Conservation (phyloP, 2,888 invertebrate species). For the Drosophila affinis region DNA sequence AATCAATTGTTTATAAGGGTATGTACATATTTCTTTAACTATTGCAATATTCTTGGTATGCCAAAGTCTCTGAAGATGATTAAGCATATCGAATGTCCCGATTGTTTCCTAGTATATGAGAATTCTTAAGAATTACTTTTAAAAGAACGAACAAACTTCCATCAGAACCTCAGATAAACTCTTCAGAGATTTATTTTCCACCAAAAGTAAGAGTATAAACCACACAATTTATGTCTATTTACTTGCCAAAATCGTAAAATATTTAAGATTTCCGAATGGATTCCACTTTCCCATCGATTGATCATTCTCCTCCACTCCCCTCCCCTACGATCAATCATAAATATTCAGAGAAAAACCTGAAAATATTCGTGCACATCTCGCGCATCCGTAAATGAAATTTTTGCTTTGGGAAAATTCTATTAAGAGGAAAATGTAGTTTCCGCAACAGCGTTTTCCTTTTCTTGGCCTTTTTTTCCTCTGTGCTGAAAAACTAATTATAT, state of each 20-base stretch:
- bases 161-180: no score
- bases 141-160: no score
- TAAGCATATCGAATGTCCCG: no score
- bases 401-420: background rate
- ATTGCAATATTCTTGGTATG: no score
- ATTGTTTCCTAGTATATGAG: no score
- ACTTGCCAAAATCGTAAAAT: no score
- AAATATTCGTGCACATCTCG: background rate
- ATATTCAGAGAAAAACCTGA: background rate
- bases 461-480: background rate
- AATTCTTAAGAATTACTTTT: no score
- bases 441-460: background rate
- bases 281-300: background rate
- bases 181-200: no score
- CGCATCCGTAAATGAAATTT: background rate
- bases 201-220: no score
- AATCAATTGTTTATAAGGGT: no score
- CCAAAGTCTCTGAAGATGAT: no score
- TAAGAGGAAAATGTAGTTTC: background rate
- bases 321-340: background rate
- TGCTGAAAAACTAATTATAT: conserved; percentile 29
- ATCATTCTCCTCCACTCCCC: background rate
- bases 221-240: background rate
- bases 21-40: no score
- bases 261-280: background rate